Base-by-base conservation (phyloP, 2,113 vertebrate species). In the Centropus bengalensis region DNA sequence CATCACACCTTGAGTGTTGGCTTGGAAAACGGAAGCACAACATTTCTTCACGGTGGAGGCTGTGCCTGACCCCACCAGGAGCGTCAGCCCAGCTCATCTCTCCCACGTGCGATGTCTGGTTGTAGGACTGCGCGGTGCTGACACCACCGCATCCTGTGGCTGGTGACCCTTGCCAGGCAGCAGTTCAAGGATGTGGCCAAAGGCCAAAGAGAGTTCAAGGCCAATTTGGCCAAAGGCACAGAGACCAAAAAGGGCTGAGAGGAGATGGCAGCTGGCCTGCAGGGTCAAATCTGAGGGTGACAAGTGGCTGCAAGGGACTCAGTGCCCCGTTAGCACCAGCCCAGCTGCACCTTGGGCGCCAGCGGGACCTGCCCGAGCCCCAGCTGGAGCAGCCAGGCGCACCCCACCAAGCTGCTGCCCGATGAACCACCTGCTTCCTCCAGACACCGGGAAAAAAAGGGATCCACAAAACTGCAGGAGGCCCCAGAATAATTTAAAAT, bases 111-210 rank as follows among this genome's bases (percentile, higher is more conserved):
- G 24, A 36, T 2, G 42, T 59, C 14, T 4, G 14, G 38, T 7
- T 51, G 49, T 21, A 45, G 42, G 42, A 14, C 36, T 6, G 6
- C 49, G 64, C 51, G 6, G 44, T 30, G 71, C 62, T 45, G 59
- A 3, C 42, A 40, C 1, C 19, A 22, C 16, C 22, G 5, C 8
- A 4, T 33, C 15, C 59, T 69, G 14, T 0, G 0, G 45, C 45
- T 16, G 9, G 22, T 1, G 6, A 91, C 42, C 33, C 56, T 62
- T 20, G 2, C 32, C 47, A 33, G 33, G 49, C 58, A 51, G 38
- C 22, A 27, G 17, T 10, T 6, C 14, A 49, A 27, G 30, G 70
- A 45, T 64, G 19, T 54, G 38, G 26, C 36, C 51, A 33, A 59
- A 58, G 58, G 23, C 77, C n/a, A n/a, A n/a, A n/a, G n/a, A n/a